Evolutionary conservation across 2,888 invertebrate species (phyloP), one percentile per base, ranked within the genome.

Genomic region (Cheiracanthium punctorium): DNA sequence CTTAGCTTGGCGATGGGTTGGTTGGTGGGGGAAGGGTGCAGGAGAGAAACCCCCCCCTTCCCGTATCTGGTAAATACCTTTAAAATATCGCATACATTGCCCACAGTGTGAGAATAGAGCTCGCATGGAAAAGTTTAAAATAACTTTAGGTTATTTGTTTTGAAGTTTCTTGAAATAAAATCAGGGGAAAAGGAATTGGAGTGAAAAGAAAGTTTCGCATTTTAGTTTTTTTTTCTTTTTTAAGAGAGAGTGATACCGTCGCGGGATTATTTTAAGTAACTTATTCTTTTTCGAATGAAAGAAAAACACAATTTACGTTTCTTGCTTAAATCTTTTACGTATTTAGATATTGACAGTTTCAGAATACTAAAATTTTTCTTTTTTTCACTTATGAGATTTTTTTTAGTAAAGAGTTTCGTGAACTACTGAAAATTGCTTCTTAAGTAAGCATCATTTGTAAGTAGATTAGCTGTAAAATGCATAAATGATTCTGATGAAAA

Each of bases 121-220:
- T 24, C 58, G 24, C 24, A 58, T 58, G 58, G 58, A 24, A 17
- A 20, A 58, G 24, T 24, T 58, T 58, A 58, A 58, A 58, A 58
- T 58, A 58, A 58, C 58, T 58, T 58, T 58, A 58, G 58, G 24
- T 58, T 58, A 58, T 58, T 58, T 58, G 58, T 58, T 58, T 58
- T 58, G 58, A 58, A 58, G 58, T 48, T 48, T 58, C 58, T 24
- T 24, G 20, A 12, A 24, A 58, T 58, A 58, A 58, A 58, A 24
- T 58, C 58, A 7, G 24, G 58, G 24, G 1, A 24, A 58, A 58
- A 24, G n/a, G 58, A 58, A 58, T 2, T 58, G 24, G 24, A 58
- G 58, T 58, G 58, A 58, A 58, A 58, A 58, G 48, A 58, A 58
- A 58, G 24, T 58, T 58, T 24, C 58, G 24, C 24, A 24, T 58